Evolutionary conservation across 2,888 invertebrate species (phyloP).

Genomic region (Drosophila pseudotakahashii): DNA sequence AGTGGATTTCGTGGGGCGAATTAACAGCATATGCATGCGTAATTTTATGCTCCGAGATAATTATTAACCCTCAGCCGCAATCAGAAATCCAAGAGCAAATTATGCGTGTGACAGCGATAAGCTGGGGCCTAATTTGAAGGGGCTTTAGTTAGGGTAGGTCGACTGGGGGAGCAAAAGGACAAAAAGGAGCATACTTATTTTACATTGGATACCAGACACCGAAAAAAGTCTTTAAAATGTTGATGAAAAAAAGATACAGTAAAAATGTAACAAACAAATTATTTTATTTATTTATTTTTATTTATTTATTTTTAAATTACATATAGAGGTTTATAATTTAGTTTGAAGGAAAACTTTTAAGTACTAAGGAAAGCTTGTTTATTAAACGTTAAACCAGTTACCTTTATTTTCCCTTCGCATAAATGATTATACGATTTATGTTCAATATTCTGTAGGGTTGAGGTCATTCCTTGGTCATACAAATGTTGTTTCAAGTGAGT

Average conservation of each 20-base stretch:
- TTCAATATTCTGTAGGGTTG: too few species aligned
- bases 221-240: too few species aligned
- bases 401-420: too few species aligned
- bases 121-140: conserved; percentile 21
- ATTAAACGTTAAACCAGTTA: too few species aligned
- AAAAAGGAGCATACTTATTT: not conserved
- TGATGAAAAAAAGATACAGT: too few species aligned
- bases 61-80: conserved; percentile 48
- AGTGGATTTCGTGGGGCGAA: conserved; percentile 20
- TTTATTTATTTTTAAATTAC: too few species aligned
- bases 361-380: too few species aligned
- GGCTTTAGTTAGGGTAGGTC: conserved; percentile 11
- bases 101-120: conserved; percentile 55
- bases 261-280: too few species aligned
- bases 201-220: not conserved
- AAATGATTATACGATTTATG: too few species aligned
- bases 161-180: not conserved
- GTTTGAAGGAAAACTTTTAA: too few species aligned
- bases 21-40: conserved; percentile 42
- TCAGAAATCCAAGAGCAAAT: conserved; percentile 45
- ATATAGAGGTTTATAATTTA: too few species aligned
- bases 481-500: not conserved
- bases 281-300: too few species aligned
- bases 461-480: not conserved
- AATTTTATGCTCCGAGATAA: conserved; percentile 50